A percentile compares a stretch with the other conserved stretches of the same genome.
phyloP scores from a whole-genome alignment of 2,113 vertebrate species.

The Cercocebus atys region DNA sequence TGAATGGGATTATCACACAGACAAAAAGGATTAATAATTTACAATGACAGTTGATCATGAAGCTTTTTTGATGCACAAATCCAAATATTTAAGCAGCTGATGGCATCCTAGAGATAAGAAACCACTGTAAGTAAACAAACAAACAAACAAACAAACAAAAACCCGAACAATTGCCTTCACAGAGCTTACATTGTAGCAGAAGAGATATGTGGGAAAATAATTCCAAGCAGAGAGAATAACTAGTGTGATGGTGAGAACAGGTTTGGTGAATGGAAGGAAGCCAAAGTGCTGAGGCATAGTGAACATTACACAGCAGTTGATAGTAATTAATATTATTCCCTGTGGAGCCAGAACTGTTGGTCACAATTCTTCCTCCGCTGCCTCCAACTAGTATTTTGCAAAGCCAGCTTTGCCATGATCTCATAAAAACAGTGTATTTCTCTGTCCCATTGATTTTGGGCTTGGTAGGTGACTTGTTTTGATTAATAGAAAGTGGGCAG shows the following conservation, averaged over 20 bases:
- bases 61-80: neutral
- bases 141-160: neutral
- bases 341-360: neutral
- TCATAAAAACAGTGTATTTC: neutral
- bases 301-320: neutral
- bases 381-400: neutral
- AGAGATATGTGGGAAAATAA: neutral
- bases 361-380: neutral
- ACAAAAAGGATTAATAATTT: neutral
- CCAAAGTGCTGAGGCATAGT: neutral
- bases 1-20: neutral
- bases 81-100: neutral
- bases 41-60: neutral
- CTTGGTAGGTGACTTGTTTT: neutral
- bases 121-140: neutral
- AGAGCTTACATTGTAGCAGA: neutral
- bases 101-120: neutral
- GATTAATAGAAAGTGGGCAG: neutral
- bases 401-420: neutral
- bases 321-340: neutral
- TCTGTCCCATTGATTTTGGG: neutral
- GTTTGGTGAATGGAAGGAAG: neutral
- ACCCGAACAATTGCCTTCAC: neutral
- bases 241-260: neutral
- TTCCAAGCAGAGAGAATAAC: neutral